Base-by-base conservation (phyloP, 2,888 invertebrate genomes). In the Marasmarcha lunaedactyla region DNA sequence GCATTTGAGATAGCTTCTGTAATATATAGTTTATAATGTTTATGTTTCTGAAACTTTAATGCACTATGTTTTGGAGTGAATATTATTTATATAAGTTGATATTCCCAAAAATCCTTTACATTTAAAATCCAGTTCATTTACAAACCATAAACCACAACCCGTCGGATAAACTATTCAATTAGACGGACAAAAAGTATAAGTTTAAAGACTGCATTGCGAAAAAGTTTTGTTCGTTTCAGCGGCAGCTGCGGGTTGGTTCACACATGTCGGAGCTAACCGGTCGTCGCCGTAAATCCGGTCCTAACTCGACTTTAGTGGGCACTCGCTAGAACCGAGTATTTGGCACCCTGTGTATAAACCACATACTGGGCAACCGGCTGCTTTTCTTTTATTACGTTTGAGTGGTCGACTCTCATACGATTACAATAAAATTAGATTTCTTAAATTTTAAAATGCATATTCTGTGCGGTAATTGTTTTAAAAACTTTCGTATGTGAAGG, bases 161-260 rank as follows among this genome's bases (percentile, higher is more conserved):
- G 48, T 48, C 38, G 37, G 46, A 46, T 54, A 57, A 64, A 59
- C 54, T 53, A 53, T 56, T 61, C 53, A 59, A 66, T 65, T 60
- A 59, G 49, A 58, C 53, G 48, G 48, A 52, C 53, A 56, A 62
- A 65, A 67, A 67, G 60, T 48, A 55, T 59, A 61, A 67, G 67
- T 70, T 71, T 67, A 69, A 68, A 68, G 66, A 70, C 71, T 66
- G 78, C 73, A 76, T 62, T 71, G 74, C 70, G 74, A 72, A 71
- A 76, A 73, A 73, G 57, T 74, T 77, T 70, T 66, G 55, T 57
- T 59, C 65, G 59, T 67, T 69, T 70, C 66, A 60, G 55, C 45
- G 56, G 61, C 59, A 61, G 59, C 57, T 59, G 61, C 54, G 58
- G 51, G 53, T 46, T 48, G 59, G 59, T 53, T 63, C 71, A 71